Percentiles rank a stretch among this genome's conserved stretches.
These are phyloP conservation scores for Epinephelus coioides DNA, from an alignment of 2,797 vertebrate genomes.

Conservation along the genomic window DNA sequence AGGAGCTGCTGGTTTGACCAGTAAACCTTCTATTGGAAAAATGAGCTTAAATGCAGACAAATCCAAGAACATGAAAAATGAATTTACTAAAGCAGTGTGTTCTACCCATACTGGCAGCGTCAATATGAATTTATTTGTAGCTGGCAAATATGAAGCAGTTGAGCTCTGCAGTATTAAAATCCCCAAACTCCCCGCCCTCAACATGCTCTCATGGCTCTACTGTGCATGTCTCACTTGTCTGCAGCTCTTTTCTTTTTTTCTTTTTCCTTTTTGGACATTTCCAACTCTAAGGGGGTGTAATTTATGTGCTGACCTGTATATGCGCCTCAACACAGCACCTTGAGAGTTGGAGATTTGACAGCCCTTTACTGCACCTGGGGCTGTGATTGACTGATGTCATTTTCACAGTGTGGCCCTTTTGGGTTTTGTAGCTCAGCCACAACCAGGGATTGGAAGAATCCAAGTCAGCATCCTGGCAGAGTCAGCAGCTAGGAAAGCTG, in stretches of 20 bases:
- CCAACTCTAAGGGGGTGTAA: constrained; percentile 3
- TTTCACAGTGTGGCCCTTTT: constrained; percentile 27
- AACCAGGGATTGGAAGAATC: constrained; percentile 18
- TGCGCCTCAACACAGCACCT: constrained; percentile 25
- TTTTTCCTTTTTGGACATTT: constrained; percentile 26
- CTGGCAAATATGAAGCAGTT: constrained; percentile 27
- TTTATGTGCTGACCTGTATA: constrained; percentile 53
- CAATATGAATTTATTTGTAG: constrained; percentile 23
- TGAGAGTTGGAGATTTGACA: constrained; percentile 29
- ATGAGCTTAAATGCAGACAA: neutral
- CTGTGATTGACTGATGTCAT: constrained; percentile 59
- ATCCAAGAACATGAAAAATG: constrained; percentile 14
- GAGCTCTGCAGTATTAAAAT: constrained; percentile 31
- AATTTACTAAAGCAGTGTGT: neutral
- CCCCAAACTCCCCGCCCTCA: constrained; percentile 29
- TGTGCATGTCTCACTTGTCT: constrained; percentile 25
- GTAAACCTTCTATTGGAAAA: constrained; percentile 12
- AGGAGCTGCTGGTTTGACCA: constrained; percentile 14
- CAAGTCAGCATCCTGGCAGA: constrained; percentile 26
- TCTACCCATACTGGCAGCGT: constrained; percentile 18
- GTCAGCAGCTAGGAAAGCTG: constrained; percentile 6
- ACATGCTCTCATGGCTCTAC: constrained; percentile 28
- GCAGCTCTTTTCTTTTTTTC: neutral
- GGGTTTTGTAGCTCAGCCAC: constrained; percentile 25
- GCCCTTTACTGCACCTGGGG: neutral